Evolutionary conservation across 2,797 vertebrate genomes (phyloP).

Genomic region (Peromyscus melanophrys): DNA sequence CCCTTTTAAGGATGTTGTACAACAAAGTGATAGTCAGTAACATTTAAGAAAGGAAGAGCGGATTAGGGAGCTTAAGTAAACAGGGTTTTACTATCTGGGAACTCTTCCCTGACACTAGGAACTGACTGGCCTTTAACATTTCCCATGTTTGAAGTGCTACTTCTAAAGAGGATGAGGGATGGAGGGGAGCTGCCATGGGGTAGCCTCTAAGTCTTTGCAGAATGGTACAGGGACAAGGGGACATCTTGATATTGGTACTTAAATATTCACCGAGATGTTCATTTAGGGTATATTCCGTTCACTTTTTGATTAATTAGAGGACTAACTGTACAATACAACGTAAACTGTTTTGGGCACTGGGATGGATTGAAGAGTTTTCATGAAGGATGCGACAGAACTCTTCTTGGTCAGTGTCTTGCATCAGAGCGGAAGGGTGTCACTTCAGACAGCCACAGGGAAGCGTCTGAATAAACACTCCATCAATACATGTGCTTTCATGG

Average conservation of each 20-base stretch:
- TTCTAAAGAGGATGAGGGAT: neutral
- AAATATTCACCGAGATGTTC: neutral
- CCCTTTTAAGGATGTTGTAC: neutral
- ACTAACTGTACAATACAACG: neutral
- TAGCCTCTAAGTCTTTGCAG: neutral
- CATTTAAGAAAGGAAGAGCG: neutral
- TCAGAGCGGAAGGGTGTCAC: slow-evolving; percentile 32
- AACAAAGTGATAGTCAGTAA: neutral
- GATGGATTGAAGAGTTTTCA: slow-evolving; percentile 69
- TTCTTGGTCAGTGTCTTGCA: slow-evolving; percentile 23
- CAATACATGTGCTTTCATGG: neutral
- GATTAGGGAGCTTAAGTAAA: slow-evolving; percentile 41
- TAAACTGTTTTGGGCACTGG: slow-evolving; percentile 47
- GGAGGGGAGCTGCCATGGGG: neutral
- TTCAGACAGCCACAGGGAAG: slow-evolving; percentile 75
- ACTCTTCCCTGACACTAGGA: slow-evolving; percentile 47
- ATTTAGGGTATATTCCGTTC: neutral
- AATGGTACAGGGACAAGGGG: slow-evolving; percentile 28
- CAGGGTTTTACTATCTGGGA: slow-evolving; percentile 43
- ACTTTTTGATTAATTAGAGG: neutral
- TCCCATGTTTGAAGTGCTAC: slow-evolving; percentile 34
- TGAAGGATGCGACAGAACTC: slow-evolving; percentile 79
- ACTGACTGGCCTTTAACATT: slow-evolving; percentile 23
- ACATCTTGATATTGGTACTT: slow-evolving; percentile 10
- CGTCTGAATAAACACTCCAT: slow-evolving; percentile 58